Evolutionary conservation across 2,888 invertebrate genomes (phyloP), one percentile per base, ranked within the genome.

Genomic region (Scaptomyza parva): DNA sequence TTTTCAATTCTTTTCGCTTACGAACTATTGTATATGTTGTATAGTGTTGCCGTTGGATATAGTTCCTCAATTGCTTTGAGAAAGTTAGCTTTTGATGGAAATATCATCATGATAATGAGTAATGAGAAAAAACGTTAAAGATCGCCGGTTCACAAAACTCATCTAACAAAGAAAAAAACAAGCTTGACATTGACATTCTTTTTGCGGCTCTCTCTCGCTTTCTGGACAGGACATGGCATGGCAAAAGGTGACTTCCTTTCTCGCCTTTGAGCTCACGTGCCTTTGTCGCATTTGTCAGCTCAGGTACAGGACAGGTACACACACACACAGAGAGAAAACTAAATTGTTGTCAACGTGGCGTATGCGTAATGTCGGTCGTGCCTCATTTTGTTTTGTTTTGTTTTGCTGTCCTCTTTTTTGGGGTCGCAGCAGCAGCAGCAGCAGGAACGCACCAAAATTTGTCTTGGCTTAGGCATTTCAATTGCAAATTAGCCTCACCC

Each of bases 401-500:
- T 14, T 39, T 44, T 35, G 20, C 30, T 44, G 33, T 39, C 8
- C 37, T 6, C 33, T 54, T 39, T 44, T 37, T 22, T 24, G 33
- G 61, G 61, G 50, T 52, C 60, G 14, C 52, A 37, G n/a, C n/a
- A n/a, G n/a, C n/a, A n/a, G n/a, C n/a, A n/a, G n/a, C n/a, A n/a
- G n/a, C n/a, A n/a, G n/a, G n/a, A n/a, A 54, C 65, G 57, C 64
- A 65, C 64, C 57, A 70, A 79, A 79, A 81, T 78, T 85, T 76
- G 83, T 66, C 76, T 78, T 71, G 66, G 63, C 76, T 76, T 43
- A 59, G 86, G 84, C 80, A 82, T 82, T 82, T 82, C 81, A 83
- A 82, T 82, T 82, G 81, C 81, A 82, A 82, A 82, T 82, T 86
- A 82, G 84, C 86, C 67, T 57, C 28, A 14, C n/a, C 26, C 65